Conservation (phyloP, 2,113 vertebrate genomes). For the Sminthopsis crassicaudata region DNA sequence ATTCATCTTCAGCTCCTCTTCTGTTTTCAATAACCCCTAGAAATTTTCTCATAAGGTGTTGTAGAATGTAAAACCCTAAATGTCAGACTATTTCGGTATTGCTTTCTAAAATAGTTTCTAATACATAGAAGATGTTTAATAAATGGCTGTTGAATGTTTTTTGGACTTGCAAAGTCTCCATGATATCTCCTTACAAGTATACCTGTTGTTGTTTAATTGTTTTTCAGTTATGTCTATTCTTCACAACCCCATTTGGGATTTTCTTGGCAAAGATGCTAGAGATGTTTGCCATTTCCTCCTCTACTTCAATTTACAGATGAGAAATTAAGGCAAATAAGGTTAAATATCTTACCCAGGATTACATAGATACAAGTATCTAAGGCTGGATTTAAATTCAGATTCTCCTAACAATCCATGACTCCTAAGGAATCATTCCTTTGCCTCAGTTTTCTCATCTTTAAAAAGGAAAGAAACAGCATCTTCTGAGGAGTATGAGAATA, state of each 20-base stretch:
- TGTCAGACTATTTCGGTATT: background rate
- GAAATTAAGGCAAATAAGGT: background rate
- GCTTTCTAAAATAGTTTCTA: background rate
- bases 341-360: background rate
- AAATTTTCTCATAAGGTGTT: background rate
- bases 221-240: no score
- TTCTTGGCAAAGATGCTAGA: no score
- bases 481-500: background rate
- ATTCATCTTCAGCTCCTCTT: background rate
- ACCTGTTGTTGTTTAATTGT: no score
- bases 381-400: background rate
- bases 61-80: background rate
- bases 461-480: background rate
- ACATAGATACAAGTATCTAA: background rate
- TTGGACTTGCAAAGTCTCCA: background rate
- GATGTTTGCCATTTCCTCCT: no score
- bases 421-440: background rate
- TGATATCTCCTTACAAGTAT: background rate
- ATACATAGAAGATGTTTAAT: background rate
- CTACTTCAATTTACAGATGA: no score
- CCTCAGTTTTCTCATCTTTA: background rate
- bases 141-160: background rate
- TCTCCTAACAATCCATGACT: background rate
- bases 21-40: background rate
- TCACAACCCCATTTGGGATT: no score